phyloP scores from a whole-genome alignment of 92 coral and sea anemone genomes.

The Parazoanthus swiftii region DNA sequence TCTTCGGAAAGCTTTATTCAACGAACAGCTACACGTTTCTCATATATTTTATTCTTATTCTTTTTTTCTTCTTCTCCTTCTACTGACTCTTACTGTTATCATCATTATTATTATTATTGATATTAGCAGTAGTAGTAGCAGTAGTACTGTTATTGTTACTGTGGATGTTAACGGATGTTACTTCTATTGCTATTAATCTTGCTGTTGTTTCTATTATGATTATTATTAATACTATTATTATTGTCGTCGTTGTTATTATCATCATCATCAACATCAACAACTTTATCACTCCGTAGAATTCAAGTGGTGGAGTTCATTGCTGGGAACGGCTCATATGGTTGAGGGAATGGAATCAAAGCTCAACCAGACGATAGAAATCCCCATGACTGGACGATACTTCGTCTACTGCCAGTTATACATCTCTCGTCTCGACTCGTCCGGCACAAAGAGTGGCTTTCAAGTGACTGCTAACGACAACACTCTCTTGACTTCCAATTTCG shows the following conservation, averaged over 20 bases:
- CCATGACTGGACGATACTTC: slow-evolving; percentile 15
- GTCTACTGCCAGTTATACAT: slow-evolving; percentile 20
- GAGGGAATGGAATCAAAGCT: slow-evolving; percentile 1
- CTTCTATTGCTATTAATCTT: neutral
- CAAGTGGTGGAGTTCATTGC: slow-evolving; percentile 3
- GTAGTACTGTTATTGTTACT: neutral
- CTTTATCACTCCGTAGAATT: neutral
- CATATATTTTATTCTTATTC: neutral
- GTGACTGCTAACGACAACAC: slow-evolving; percentile 15
- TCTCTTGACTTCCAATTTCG: neutral
- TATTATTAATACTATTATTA: neutral
- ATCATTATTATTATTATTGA: neutral
- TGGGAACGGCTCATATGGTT: slow-evolving; percentile 26
- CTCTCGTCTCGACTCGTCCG: neutral
- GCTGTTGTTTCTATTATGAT: neutral
- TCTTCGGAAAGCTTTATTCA: no score
- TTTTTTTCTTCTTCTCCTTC: no score
- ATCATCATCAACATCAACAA: neutral
- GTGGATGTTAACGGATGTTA: neutral
- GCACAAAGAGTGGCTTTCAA: slow-evolving; percentile 20
- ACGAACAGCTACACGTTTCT: no score
- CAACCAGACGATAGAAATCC: slow-evolving; percentile 12
- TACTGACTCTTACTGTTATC: no score
- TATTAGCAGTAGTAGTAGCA: neutral
- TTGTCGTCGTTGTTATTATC: neutral